These are phyloP conservation scores for Micronycteris hirsuta DNA, from an alignment of 2,113 vertebrate genomes.

Conservation along the genomic window DNA sequence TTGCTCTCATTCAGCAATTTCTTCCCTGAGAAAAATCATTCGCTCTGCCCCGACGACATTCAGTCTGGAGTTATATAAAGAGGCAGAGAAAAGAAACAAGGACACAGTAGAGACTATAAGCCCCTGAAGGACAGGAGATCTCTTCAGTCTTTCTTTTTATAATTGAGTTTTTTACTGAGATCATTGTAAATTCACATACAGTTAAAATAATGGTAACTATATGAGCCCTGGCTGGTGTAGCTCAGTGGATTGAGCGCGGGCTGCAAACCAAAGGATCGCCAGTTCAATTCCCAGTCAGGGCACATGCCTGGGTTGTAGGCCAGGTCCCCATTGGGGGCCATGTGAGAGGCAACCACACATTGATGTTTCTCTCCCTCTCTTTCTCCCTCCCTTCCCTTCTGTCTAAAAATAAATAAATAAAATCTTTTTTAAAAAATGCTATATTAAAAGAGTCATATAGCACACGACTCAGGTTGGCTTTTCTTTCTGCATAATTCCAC, in stretches of 20 bases:
- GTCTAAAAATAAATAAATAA: too few species aligned
- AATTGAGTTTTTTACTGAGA: background rate
- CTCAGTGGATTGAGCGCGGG: too few species aligned
- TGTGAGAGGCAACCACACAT: too few species aligned
- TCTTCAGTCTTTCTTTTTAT: background rate
- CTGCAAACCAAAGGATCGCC: too few species aligned
- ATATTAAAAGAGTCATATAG: background rate
- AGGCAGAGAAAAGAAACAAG: background rate
- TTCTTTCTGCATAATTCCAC: background rate
- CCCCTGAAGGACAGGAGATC: background rate
- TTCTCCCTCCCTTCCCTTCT: too few species aligned
- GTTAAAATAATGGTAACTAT: background rate
- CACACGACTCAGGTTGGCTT: background rate
- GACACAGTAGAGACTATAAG: background rate
- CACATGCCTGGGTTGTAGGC: too few species aligned
- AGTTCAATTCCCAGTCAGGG: too few species aligned
- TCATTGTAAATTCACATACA: background rate
- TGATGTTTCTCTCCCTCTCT: too few species aligned
- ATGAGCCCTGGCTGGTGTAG: too few species aligned
- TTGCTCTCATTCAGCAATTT: background rate
- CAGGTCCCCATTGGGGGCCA: too few species aligned
- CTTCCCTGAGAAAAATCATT: background rate
- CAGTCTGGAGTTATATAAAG: too few species aligned
- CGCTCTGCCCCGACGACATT: accelerated
- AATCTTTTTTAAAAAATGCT: too few species aligned